phyloP scores from a whole-genome alignment of 2,888 invertebrate species.

The Leucania comma region DNA sequence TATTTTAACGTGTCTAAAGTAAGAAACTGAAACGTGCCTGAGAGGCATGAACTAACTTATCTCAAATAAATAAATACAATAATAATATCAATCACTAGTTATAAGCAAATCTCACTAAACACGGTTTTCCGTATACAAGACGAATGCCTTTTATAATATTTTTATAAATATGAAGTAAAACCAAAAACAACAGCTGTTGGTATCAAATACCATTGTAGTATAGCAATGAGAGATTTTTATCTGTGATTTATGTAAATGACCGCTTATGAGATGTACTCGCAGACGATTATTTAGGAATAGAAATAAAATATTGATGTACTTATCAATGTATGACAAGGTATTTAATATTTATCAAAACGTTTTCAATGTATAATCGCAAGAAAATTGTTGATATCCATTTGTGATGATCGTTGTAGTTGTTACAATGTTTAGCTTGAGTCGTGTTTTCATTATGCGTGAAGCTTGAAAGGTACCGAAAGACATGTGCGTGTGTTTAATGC shows the following conservation, averaged over 20 bases:
- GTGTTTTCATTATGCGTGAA: not conserved
- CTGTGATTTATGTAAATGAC: slow-evolving; percentile 75
- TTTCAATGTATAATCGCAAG: slow-evolving; percentile 20
- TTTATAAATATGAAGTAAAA: slow-evolving; percentile 43
- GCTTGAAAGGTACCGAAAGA: not conserved
- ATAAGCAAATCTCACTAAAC: slow-evolving; percentile 51
- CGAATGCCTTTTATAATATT: slow-evolving; percentile 48
- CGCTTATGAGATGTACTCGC: slow-evolving; percentile 65
- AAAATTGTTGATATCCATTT: slow-evolving; percentile 6
- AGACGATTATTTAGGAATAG: slow-evolving; percentile 57
- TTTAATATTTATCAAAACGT: slow-evolving; percentile 28
- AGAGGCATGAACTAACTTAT: slow-evolving; percentile 37
- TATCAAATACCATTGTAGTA: slow-evolving; percentile 61
- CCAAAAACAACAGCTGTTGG: slow-evolving; percentile 48
- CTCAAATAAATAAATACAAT: slow-evolving; percentile 40
- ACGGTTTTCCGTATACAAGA: slow-evolving; percentile 48
- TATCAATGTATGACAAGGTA: slow-evolving; percentile 45
- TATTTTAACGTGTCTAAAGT: slow-evolving; percentile 45
- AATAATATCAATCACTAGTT: slow-evolving; percentile 39
- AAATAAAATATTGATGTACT: slow-evolving; percentile 50
- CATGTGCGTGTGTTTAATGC: not conserved
- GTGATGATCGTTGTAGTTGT: not conserved
- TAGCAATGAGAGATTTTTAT: slow-evolving; percentile 72
- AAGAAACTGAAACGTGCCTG: slow-evolving; percentile 40
- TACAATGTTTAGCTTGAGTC: not conserved